Evolutionary conservation across 1,140 invertebrate species (phyloP), one percentile per base, ranked within the genome.

Genomic region (Diachasma alloeum): DNA sequence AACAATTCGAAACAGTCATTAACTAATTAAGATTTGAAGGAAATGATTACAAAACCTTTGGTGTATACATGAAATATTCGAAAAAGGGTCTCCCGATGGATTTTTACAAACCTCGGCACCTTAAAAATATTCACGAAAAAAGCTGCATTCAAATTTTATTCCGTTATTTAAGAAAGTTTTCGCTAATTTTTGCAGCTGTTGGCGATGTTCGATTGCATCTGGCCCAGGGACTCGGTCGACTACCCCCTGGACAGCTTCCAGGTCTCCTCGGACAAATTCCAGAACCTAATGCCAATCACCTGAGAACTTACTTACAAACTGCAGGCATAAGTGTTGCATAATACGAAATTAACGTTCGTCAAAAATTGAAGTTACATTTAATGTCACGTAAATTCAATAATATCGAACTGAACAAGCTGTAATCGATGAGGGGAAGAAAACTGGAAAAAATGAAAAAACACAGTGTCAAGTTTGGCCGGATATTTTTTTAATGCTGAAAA

Each of bases 131-230:
- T n/a, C n/a, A n/a, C n/a, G n/a, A n/a, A n/a, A n/a, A n/a, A n/a
- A n/a, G n/a, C n/a, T n/a, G n/a, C n/a, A n/a, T n/a, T n/a, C n/a
- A n/a, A n/a, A n/a, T n/a, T n/a, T n/a, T n/a, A n/a, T n/a, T n/a
- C n/a, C n/a, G n/a, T n/a, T n/a, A n/a, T n/a, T n/a, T n/a, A n/a
- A n/a, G n/a, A n/a, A n/a, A n/a, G n/a, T n/a, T n/a, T n/a, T n/a
- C n/a, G n/a, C n/a, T n/a, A n/a, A n/a, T n/a, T 81, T 81, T 87
- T 87, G 5, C 83, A 92, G 92, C 88, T 79, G 87, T 96, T 31
- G 83, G 90, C 0, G 94, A 96, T 85, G 91, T 93, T 0, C 92
- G 94, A 82, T 87, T 94, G 13, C 92, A 94, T 83, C 89, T 97
- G 6, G 94, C 92, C 0, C 92, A 95, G 90, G 92, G 91, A 56